Percentiles rank a stretch among this genome's conserved stretches.
Conservation (phyloP, 2,888 invertebrate genomes). For the Eumerus sabulonum region DNA sequence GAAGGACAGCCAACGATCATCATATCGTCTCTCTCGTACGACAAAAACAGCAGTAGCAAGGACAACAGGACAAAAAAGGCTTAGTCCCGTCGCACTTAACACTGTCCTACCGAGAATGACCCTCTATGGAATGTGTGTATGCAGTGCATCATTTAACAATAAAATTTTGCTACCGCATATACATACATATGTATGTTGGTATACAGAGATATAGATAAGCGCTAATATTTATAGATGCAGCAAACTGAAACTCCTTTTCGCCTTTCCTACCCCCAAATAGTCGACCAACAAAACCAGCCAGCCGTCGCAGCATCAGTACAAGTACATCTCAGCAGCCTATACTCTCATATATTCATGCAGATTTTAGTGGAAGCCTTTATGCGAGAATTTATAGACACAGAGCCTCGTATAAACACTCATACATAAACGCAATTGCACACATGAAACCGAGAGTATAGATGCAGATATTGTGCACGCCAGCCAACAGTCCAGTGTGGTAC, state of each 20-base stretch:
- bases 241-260: constrained; percentile 65
- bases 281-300: constrained; percentile 41
- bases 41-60: background rate
- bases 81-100: no score
- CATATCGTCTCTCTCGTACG: no score
- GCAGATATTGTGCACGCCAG: constrained; percentile 45
- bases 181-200: constrained; percentile 60
- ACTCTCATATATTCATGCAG: constrained; percentile 64
- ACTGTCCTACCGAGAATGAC: no score
- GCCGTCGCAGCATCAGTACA: constrained; percentile 30
- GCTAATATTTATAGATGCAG: constrained; percentile 67
- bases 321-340: constrained; percentile 47
- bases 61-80: no score
- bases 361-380: constrained; percentile 68
- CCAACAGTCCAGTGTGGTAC: constrained; percentile 46
- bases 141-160: constrained; percentile 70
- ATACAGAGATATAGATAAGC: constrained; percentile 65
- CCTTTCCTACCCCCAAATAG: constrained; percentile 27
- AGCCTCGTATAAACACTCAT: constrained; percentile 28
- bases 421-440: background rate
- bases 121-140: constrained; percentile 16
- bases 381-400: constrained; percentile 66
- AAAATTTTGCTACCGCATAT: constrained; percentile 69
- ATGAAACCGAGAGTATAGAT: background rate
- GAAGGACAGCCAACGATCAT: no score